Evolutionary conservation across 2,113 vertebrate genomes (phyloP), one percentile per base, ranked within the genome.

Genomic region (Rhombomys opimus): DNA sequence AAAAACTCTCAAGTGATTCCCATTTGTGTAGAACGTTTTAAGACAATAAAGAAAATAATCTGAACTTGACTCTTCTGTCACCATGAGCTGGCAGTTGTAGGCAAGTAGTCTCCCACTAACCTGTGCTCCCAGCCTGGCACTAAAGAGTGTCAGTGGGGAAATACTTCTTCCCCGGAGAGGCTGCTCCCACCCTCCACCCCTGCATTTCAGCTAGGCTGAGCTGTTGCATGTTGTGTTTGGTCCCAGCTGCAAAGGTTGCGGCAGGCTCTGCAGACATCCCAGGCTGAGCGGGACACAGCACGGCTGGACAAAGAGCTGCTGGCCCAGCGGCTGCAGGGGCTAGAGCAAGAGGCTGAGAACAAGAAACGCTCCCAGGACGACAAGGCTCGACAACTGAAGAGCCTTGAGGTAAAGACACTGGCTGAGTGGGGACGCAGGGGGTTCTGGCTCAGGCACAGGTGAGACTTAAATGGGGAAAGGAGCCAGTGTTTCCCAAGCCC

Each of bases 221-320:
- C 50, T 78, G 15, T 38, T n/a, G 38, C 25, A 20, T 89, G 22
- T 84, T 78, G 23, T 41, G 18, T 35, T 94, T 67, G 23, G 50
- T 52, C 38, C 20, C 61, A 99, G 99, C 97, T 99, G 3, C 94
- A 98, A 30, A 98, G 99, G 75, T 98, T 99, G 90, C 99, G 99
- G 97, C 99, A 99, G 86, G 99, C 99, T 61, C 97, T 99, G 30
- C 98, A 99, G 96, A 98, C 99, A 0, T 98, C 95, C 46, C 98
- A 98, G 93, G 99, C 99, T 0, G 99, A 99, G 95, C 98, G 98
- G 70, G 99, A 99, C 95, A 98, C 98, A 15, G 98, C 97, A 22
- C 86, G 97, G 91, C 98, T 99, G 97, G 99, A 99, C 76, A 99
- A 99, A 95, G 99, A 99, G 73, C 98, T 99, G 84, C 98, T 99